Evolutionary conservation across 2,113 vertebrate species (phyloP), one percentile per base, ranked within the genome.

Genomic region (Oenanthe melanoleuca): DNA sequence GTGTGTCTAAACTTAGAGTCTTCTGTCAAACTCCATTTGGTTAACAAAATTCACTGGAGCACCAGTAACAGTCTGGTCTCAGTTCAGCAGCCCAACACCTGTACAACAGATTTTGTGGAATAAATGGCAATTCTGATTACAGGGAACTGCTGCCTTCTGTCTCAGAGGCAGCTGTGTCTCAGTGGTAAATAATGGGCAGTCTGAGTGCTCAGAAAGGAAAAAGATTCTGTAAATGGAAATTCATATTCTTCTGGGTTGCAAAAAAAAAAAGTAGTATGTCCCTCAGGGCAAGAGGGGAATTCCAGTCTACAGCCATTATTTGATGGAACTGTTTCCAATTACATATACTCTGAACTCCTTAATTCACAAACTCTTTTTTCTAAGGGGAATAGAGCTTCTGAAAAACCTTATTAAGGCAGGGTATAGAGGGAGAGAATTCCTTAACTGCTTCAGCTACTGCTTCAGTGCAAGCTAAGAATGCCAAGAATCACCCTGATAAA

Each of bases 271-370:
- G 37, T 33, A 84, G 8, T 52, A 5, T 52, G 40, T 63, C 79
- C 71, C 80, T 84, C 53, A 84, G 55, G 81, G 86, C 71, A 86
- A 83, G 34, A 95, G 79, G 45, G 78, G 67, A 91, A 83, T 77
- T 89, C 59, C 80, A 83, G 60, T 72, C 67, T 74, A 73, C 53
- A 61, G 40, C 33, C 44, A 75, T 85, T 83, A 94, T 93, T 84
- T 83, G 50, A 89, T 83, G 42, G 56, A 92, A 92, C 28, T 80
- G 50, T 63, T 91, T 94, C 70, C 70, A 91, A 77, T 85, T 93
- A 65, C 56, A 66, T 34, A 73, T 66, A 38, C 50, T 95, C 77
- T 91, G 64, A 94, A 83, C 28, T 71, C 53, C 44, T 92, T 89
- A 93, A 92, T 69, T 90, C 89, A 69, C 50, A 73, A 60, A 80